phyloP scores from a whole-genome alignment of 2,888 invertebrate genomes.

The Zeuzera pyrina region DNA sequence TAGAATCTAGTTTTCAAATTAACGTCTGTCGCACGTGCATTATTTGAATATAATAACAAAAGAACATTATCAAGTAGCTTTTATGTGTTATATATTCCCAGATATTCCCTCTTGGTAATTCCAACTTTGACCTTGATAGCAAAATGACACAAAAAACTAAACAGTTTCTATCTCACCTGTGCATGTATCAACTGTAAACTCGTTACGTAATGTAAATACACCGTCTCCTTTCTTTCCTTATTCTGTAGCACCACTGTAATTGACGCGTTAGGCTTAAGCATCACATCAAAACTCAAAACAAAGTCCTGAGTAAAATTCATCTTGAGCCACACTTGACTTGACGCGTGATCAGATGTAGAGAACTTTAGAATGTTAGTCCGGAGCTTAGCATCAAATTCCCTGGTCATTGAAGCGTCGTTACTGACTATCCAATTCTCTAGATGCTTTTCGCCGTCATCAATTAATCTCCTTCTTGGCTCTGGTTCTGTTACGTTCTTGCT shows the following conservation, averaged over 20 bases:
- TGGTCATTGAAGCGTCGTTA: conserved; percentile 76
- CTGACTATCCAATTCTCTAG: conserved; percentile 82
- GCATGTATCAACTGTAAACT: conserved; percentile 81
- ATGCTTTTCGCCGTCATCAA: conserved; percentile 84
- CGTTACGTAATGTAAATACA: conserved; percentile 87
- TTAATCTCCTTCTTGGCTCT: conserved; percentile 77
- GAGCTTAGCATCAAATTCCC: conserved; percentile 73
- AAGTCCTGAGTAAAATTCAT: conserved; percentile 74
- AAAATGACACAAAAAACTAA: too few relatives aligned
- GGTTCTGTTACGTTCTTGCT: conserved; percentile 94
- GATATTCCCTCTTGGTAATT: too few relatives aligned
- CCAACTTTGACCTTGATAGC: too few relatives aligned
- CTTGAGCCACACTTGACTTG: conserved; percentile 79
- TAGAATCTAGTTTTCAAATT: too few relatives aligned
- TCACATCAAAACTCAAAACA: conserved; percentile 82
- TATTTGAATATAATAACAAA: too few relatives aligned
- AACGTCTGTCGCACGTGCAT: too few relatives aligned
- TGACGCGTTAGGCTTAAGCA: conserved; percentile 85
- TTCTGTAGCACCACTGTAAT: conserved; percentile 83
- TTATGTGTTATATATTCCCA: too few relatives aligned
- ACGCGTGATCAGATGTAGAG: conserved; percentile 78
- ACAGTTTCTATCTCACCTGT: too few relatives aligned
- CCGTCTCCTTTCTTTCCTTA: conserved; percentile 83
- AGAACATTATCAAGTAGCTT: too few relatives aligned
- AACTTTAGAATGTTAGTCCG: conserved; percentile 80